These are phyloP conservation scores for Microlaimidae sp. DNA, from an alignment of 2,888 invertebrate genomes.

Conservation along the genomic window DNA sequence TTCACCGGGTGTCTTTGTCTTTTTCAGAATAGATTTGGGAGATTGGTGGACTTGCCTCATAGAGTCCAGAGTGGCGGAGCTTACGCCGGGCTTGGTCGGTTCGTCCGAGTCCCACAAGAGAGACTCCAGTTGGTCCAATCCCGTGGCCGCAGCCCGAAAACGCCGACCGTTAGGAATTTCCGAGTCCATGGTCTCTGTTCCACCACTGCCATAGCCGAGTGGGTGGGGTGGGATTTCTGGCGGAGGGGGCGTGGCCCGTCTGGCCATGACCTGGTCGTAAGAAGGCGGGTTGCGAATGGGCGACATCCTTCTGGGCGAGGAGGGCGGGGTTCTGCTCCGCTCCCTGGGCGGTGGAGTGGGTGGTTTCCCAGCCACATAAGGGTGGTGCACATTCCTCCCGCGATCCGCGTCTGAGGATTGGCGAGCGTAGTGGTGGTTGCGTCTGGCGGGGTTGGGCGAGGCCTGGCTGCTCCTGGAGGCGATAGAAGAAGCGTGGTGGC, in stretches of 20 bases:
- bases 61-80: too few relatives aligned
- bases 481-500: background rate
- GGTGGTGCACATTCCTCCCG: too few relatives aligned
- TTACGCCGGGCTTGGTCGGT: background rate
- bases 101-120: background rate
- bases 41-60: conserved; percentile 12
- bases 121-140: conserved; percentile 1
- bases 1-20: too few relatives aligned
- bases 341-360: conserved; percentile 30
- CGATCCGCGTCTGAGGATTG: background rate
- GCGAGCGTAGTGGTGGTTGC: background rate
- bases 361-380: conserved; percentile 23
- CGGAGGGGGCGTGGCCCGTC: background rate
- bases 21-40: conserved; percentile 19
- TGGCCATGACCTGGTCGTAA: too few relatives aligned
- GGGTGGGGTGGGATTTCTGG: background rate
- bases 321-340: conserved; percentile 12
- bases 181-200: too few relatives aligned
- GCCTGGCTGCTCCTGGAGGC: background rate
- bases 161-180: background rate
- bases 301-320: background rate
- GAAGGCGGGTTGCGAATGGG: background rate
- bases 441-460: background rate
- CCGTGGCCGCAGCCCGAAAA: background rate
- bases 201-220: too few relatives aligned